A percentile compares a stretch with the other conserved stretches of the same genome.
phyloP scores from a whole-genome alignment of 92 coral and sea anemone species.

The Siderastrea radians region DNA sequence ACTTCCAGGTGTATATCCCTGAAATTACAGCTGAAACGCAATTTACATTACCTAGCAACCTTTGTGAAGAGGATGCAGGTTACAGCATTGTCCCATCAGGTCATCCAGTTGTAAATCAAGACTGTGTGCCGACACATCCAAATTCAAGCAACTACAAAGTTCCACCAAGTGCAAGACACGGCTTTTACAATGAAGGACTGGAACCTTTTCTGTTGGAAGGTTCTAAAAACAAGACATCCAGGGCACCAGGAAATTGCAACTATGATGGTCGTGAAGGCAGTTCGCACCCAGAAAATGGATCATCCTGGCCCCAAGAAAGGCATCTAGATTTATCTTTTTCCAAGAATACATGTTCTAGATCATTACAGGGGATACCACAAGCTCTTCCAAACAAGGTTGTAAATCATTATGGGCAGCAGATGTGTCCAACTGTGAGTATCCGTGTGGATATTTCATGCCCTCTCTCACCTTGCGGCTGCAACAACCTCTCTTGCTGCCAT shows the following conservation, averaged over 20 bases:
- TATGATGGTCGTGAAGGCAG: background rate
- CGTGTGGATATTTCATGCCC: slow-evolving; percentile 51
- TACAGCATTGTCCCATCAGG: background rate
- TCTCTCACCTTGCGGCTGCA: slow-evolving; percentile 14
- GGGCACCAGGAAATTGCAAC: slow-evolving; percentile 2
- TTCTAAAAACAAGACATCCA: background rate
- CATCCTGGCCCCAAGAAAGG: background rate
- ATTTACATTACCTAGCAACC: slow-evolving; percentile 7
- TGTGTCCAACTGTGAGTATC: slow-evolving; percentile 43
- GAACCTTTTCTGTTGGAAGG: slow-evolving; percentile 11
- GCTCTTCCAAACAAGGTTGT: slow-evolving; percentile 17
- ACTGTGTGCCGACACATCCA: background rate
- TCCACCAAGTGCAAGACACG: background rate
- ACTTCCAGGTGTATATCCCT: slow-evolving; percentile 85
- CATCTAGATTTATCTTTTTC: slow-evolving; percentile 2
- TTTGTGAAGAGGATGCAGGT: slow-evolving; percentile 2
- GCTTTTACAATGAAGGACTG: background rate
- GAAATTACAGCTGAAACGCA: slow-evolving; percentile 67
- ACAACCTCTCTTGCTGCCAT: slow-evolving; percentile 6
- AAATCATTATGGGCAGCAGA: slow-evolving; percentile 4
- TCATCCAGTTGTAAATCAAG: background rate
- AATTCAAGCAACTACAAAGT: background rate
- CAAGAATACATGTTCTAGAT: background rate
- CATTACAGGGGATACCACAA: background rate
- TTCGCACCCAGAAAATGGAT: background rate